Percentiles rank a stretch among this genome's conserved stretches.
These are phyloP conservation scores for Stegana nigrithorax DNA, from an alignment of 2,888 invertebrate species.

Conservation along the genomic window DNA sequence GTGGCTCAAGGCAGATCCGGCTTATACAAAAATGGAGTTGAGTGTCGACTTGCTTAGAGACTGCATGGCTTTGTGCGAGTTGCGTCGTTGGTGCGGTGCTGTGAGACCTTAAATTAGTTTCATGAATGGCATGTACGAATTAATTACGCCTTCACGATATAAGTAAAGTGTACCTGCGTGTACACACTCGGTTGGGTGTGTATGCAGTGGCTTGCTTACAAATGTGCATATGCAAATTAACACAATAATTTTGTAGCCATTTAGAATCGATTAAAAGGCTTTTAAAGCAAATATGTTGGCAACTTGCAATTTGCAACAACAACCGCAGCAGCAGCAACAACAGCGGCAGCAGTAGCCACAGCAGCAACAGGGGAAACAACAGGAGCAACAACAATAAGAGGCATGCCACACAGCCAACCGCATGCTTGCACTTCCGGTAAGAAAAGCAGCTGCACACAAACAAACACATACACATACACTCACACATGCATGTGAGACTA, in stretches of 20 bases:
- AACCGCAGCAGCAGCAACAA: background rate
- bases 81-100: too few relatives aligned
- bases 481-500: background rate
- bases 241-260: conserved; percentile 46
- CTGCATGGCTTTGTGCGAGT: too few relatives aligned
- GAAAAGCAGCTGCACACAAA: background rate
- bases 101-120: too few relatives aligned
- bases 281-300: conserved; percentile 47
- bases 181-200: background rate
- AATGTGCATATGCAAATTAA: conserved; percentile 26
- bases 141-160: too few relatives aligned
- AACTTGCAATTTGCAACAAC: background rate
- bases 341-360: background rate
- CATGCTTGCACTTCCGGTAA: background rate
- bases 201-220: background rate
- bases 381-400: background rate
- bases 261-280: conserved; percentile 57
- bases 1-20: too few relatives aligned
- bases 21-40: too few relatives aligned
- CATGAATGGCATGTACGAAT: too few relatives aligned
- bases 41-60: too few relatives aligned
- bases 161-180: too few relatives aligned
- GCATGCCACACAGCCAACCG: background rate
- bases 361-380: background rate
- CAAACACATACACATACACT: background rate